A percentile compares a stretch with the other conserved stretches of the same genome.
These are phyloP conservation scores for Petroica traversi DNA, from an alignment of 2,113 vertebrate genomes.

Conservation along the genomic window DNA sequence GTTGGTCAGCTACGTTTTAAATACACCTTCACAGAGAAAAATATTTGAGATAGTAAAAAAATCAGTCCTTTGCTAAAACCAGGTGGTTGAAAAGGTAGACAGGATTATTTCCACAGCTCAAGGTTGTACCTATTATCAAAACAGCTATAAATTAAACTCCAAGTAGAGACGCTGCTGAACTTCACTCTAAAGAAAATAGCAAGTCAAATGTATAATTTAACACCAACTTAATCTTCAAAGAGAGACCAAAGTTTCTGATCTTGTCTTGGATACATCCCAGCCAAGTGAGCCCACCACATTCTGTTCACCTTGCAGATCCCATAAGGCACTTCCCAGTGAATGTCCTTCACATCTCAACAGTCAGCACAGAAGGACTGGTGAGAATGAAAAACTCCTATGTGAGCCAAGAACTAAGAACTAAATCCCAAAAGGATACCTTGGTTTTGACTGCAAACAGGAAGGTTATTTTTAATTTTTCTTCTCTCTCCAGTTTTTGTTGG, in stretches of 20 bases:
- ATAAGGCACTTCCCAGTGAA: too few relatives aligned
- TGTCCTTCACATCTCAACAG: background rate
- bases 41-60: background rate
- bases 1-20: background rate
- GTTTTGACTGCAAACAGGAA: background rate
- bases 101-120: background rate
- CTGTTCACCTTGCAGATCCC: background rate
- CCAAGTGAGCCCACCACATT: background rate
- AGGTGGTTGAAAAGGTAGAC: background rate
- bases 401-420: background rate
- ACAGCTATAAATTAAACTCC: background rate
- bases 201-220: background rate
- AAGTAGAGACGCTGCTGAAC: background rate
- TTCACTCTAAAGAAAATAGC: background rate
- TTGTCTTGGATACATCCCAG: background rate
- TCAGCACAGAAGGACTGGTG: background rate
- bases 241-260: background rate
- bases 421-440: background rate
- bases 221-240: background rate
- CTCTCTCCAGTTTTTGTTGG: background rate
- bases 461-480: background rate
- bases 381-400: background rate
- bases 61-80: background rate
- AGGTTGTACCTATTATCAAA: background rate
- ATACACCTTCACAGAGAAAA: background rate